Percentiles rank a stretch among this genome's conserved stretches.
Conservation (phyloP, 1,140 invertebrate species). For the Argopecten irradians region DNA sequence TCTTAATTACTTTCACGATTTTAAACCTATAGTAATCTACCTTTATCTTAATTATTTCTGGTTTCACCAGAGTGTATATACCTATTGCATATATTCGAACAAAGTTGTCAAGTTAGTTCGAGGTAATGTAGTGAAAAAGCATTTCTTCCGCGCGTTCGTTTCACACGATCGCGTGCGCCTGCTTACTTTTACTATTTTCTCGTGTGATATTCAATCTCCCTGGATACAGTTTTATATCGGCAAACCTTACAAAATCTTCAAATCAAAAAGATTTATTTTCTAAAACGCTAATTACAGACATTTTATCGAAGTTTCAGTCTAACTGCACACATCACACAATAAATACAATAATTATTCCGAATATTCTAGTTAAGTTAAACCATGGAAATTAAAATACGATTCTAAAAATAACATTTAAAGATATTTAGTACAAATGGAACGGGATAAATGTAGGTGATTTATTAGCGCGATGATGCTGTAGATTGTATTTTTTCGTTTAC, state of each 20-base stretch:
- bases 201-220: background rate
- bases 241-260: background rate
- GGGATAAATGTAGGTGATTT: background rate
- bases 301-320: background rate
- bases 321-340: background rate
- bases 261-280: background rate
- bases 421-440: background rate
- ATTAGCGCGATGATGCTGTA: background rate
- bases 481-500: slow-evolving; percentile 4
- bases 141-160: background rate
- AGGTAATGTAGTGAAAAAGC: background rate
- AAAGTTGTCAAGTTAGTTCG: background rate
- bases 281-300: background rate
- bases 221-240: background rate
- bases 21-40: background rate
- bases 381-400: background rate
- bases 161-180: background rate
- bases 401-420: background rate
- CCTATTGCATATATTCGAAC: background rate
- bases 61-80: background rate
- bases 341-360: background rate
- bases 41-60: background rate
- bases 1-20: background rate
- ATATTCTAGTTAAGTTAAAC: background rate
- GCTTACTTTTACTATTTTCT: background rate